Conservation (phyloP, 2,113 vertebrate genomes). For the Lycocorax pyrrhopterus region DNA sequence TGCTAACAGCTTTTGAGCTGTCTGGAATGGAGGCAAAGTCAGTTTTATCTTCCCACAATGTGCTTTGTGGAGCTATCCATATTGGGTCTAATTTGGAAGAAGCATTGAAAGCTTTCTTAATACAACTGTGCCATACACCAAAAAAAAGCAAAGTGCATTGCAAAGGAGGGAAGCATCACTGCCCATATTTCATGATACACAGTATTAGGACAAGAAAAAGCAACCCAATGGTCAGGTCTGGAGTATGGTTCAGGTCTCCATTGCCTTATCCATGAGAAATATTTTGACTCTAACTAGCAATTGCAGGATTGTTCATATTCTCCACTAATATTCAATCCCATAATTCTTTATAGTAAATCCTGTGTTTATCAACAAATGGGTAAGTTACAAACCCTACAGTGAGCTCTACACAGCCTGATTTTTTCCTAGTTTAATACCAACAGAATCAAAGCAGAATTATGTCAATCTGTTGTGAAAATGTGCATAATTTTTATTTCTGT, state of each 20-base stretch:
- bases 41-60: constrained; percentile 15
- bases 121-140: not conserved
- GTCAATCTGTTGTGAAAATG: not conserved
- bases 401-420: not conserved
- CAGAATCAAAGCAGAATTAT: not conserved
- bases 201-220: not conserved
- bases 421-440: not conserved
- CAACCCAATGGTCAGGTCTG: not conserved
- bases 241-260: not conserved
- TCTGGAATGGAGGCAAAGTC: not conserved
- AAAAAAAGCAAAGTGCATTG: not conserved
- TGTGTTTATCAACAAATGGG: not conserved
- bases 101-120: constrained; percentile 1
- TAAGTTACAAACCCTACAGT: not conserved
- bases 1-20: not conserved
- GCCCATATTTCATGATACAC: not conserved
- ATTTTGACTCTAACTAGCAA: not conserved
- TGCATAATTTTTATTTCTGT: not conserved
- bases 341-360: not conserved
- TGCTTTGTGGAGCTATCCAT: not conserved
- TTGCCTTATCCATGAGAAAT: not conserved
- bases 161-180: not conserved
- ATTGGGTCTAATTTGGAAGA: not conserved
- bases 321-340: not conserved
- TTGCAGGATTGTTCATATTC: not conserved